A percentile compares a stretch with the other conserved stretches of the same genome.
Conservation (phyloP, 2,113 vertebrate genomes). For the Agelaius tricolor region DNA sequence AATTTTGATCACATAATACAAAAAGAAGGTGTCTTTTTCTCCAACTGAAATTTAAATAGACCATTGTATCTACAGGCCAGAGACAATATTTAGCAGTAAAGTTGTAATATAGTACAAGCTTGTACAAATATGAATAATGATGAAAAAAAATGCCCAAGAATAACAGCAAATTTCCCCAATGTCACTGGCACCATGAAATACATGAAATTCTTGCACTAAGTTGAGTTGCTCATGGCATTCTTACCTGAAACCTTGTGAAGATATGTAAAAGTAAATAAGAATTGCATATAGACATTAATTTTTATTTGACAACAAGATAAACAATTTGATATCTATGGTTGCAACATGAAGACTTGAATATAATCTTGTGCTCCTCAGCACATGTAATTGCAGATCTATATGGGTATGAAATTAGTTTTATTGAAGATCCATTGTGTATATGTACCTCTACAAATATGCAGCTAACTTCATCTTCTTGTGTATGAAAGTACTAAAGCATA, state of each 20-base stretch:
- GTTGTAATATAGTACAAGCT: not conserved
- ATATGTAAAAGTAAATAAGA: not conserved
- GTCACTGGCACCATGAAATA: not conserved
- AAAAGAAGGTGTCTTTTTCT: constrained; percentile 37
- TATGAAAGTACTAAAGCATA: not conserved
- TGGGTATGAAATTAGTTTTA: not conserved
- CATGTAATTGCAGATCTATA: not conserved
- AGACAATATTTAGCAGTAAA: not conserved
- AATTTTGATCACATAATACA: constrained; percentile 58
- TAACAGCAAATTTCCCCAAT: not conserved
- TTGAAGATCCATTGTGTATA: not conserved
- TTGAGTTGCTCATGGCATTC: not conserved
- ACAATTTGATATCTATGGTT: not conserved
- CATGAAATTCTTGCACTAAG: not conserved
- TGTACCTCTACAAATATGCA: not conserved
- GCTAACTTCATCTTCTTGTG: not conserved
- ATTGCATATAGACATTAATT: not conserved
- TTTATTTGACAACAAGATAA: not conserved
- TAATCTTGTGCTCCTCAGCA: not conserved
- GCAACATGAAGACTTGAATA: not conserved
- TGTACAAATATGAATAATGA: not conserved
- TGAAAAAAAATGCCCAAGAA: not conserved
- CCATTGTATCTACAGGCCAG: not conserved
- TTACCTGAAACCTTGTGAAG: not conserved
- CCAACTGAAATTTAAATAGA: constrained; percentile 22